Evolutionary conservation across 1,140 invertebrate genomes (phyloP).

Genomic region (Acromyrmex echinatior): DNA sequence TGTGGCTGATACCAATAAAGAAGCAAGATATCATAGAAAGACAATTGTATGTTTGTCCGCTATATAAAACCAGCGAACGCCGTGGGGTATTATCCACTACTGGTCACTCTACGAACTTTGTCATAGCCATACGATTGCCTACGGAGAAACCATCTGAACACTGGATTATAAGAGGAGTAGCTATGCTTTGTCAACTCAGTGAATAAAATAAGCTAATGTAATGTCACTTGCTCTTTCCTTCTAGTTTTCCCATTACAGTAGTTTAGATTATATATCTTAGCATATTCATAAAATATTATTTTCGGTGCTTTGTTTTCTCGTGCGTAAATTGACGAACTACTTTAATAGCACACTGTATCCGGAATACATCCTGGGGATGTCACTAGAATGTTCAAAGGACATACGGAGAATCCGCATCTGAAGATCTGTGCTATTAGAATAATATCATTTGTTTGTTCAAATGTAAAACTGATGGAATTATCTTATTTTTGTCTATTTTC

Average conservation of each 20-base stretch:
- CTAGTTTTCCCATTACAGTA: not conserved
- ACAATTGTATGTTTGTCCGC: conserved; percentile 91
- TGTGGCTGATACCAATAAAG: conserved; percentile 93
- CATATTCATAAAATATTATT: not conserved
- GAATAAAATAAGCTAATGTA: conserved; percentile 81
- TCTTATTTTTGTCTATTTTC: conserved; percentile 1
- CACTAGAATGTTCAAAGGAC: no score
- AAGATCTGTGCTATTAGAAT: not conserved
- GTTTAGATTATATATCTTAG: conserved; percentile 5
- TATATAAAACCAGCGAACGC: conserved; percentile 96
- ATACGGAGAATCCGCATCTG: no score
- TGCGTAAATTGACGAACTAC: not conserved
- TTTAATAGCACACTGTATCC: no score
- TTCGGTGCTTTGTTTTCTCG: not conserved
- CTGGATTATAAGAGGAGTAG: conserved; percentile 96
- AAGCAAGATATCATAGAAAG: conserved; percentile 89
- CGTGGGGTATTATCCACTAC: conserved; percentile 95
- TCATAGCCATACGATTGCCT: conserved; percentile 92
- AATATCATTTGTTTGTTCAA: not conserved
- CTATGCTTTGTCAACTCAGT: conserved; percentile 92
- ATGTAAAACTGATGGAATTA: not conserved
- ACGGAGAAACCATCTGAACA: conserved; percentile 90
- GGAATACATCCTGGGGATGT: no score
- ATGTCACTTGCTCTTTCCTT: not conserved
- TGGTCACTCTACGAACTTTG: conserved; percentile 97